Percentiles rank a stretch among this genome's conserved stretches.
phyloP scores from a whole-genome alignment of 2,113 vertebrate genomes.

The Lichenostomus cassidix region DNA sequence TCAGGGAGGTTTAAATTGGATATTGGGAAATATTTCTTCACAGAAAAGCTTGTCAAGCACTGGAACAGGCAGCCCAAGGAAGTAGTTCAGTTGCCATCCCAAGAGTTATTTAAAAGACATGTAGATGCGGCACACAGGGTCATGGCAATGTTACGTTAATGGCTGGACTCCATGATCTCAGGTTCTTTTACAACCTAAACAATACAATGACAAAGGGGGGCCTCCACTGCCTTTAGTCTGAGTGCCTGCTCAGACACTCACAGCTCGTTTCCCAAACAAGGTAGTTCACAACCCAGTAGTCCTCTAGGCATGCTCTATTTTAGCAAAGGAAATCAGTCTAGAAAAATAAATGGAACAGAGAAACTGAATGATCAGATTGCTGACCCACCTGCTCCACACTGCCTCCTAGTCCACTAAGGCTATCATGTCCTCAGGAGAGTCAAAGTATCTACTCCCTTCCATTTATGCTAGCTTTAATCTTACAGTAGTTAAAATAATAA shows the following conservation, averaged over 20 bases:
- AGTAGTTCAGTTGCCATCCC: background rate
- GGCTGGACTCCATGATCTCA: background rate
- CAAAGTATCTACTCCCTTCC: background rate
- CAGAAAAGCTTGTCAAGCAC: background rate
- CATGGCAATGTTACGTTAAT: background rate
- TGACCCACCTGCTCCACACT: background rate
- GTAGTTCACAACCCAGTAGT: background rate
- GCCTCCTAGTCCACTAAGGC: background rate
- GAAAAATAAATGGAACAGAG: background rate
- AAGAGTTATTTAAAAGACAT: background rate
- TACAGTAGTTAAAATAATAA: conserved; percentile 7
- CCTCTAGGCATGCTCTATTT: background rate
- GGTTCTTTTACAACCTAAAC: background rate
- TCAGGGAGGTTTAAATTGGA: background rate
- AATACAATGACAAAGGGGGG: background rate
- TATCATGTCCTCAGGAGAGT: background rate
- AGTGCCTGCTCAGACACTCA: background rate
- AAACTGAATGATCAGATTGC: background rate
- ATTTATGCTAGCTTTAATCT: background rate
- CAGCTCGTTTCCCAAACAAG: background rate
- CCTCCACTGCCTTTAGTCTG: too few relatives aligned
- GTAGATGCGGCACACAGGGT: background rate
- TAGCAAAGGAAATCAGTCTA: background rate
- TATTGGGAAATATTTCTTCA: background rate
- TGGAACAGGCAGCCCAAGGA: background rate